phyloP scores from a whole-genome alignment of 2,797 vertebrate genomes.

The Argya squamiceps region DNA sequence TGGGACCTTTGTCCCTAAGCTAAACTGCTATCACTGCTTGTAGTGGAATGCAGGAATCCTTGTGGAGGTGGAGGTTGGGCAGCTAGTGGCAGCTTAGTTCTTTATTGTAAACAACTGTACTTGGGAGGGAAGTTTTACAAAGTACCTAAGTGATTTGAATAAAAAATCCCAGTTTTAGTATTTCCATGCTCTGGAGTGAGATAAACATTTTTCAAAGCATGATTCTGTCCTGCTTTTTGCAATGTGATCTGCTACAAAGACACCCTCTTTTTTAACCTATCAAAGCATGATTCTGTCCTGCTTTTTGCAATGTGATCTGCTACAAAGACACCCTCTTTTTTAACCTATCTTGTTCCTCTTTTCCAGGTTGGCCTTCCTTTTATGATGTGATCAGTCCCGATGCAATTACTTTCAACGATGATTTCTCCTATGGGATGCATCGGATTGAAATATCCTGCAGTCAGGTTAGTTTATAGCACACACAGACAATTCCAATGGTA shows the following conservation, averaged over 20 bases:
- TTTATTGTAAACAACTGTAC: background rate
- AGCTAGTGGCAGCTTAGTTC: background rate
- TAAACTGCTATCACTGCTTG: background rate
- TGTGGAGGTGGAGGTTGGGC: background rate
- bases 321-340: background rate
- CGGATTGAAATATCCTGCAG: slow-evolving; percentile 91
- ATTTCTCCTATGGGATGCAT: slow-evolving; percentile 94
- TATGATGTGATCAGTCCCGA: slow-evolving; percentile 87
- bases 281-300: background rate
- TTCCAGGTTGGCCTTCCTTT: slow-evolving; percentile 95
- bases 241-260: background rate
- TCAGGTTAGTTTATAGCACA: slow-evolving; percentile 82
- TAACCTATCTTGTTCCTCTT: background rate
- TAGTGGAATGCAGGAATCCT: background rate
- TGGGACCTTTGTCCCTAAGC: background rate
- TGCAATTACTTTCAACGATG: slow-evolving; percentile 79
- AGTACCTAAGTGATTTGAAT: background rate
- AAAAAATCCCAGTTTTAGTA: background rate
- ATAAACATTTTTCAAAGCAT: background rate
- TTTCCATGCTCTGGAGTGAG: background rate
- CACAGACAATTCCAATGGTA: background rate
- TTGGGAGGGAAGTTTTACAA: background rate
- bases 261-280: no score
- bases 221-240: background rate
- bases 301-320: slow-evolving; percentile 4